Evolutionary conservation across 2,888 invertebrate genomes (phyloP).

Genomic region (Nomada fabriciana): DNA sequence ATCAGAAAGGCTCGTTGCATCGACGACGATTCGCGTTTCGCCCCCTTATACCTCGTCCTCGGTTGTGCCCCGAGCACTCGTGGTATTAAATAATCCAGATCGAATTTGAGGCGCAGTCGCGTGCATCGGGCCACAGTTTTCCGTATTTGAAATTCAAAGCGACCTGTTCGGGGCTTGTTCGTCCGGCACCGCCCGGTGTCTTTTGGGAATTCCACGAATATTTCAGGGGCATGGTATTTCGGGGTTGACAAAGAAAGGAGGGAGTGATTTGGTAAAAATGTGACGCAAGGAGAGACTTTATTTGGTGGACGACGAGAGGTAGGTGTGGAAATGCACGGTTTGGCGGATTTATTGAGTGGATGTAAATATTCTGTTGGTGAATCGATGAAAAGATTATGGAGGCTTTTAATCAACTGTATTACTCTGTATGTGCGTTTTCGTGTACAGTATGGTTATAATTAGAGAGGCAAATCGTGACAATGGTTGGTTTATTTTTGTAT

Average conservation of each 20-base stretch:
- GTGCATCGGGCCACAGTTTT: constrained; percentile 12
- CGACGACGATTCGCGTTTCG: constrained; percentile 40
- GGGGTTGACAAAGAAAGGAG: not conserved
- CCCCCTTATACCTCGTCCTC: constrained; percentile 18
- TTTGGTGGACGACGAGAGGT: no score
- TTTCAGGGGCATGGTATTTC: not conserved
- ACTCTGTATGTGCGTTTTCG: no score
- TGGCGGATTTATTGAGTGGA: no score
- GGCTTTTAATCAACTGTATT: no score
- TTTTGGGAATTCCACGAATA: constrained; percentile 34
- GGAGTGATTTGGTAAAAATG: not conserved
- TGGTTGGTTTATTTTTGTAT: not conserved
- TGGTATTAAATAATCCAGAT: constrained; percentile 42
- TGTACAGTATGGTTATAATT: no score
- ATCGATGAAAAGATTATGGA: no score
- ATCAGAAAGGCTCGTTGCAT: constrained; percentile 58
- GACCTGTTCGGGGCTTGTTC: constrained; percentile 23
- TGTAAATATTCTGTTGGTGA: no score
- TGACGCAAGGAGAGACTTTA: not conserved
- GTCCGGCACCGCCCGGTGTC: constrained; percentile 15
- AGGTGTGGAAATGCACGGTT: no score
- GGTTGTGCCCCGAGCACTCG: constrained; percentile 44
- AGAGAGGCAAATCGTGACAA: no score
- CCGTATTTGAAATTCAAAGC: constrained; percentile 50
- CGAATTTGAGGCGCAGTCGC: constrained; percentile 25